Percentiles rank a stretch among this genome's conserved stretches.
These are phyloP conservation scores for Ginglymostoma cirratum DNA, from an alignment of 2,113 vertebrate species.

Conservation along the genomic window DNA sequence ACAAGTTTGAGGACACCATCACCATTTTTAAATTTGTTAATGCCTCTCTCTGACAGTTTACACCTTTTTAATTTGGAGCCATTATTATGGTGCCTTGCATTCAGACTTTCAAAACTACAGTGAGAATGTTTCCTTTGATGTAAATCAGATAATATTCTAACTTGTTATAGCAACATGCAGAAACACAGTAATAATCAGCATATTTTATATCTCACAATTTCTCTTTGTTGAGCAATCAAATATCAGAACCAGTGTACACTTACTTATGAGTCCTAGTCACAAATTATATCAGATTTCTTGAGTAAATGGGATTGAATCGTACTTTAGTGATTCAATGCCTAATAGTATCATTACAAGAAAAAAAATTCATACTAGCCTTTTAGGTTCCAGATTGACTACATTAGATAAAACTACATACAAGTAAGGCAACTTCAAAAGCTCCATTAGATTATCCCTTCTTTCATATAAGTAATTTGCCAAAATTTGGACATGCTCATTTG, in stretches of 20 bases:
- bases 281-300: background rate
- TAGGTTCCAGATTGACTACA: background rate
- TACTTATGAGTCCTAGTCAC: background rate
- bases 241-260: background rate
- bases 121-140: background rate
- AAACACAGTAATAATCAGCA: background rate
- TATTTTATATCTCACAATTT: background rate
- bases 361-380: background rate
- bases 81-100: conserved; percentile 5
- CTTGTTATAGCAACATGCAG: background rate
- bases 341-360: conserved; percentile 16
- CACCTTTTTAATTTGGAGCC: background rate
- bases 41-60: background rate
- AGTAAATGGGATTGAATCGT: background rate
- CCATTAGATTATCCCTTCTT: conserved; percentile 13
- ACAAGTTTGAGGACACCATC: background rate
- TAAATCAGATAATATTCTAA: background rate
- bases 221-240: background rate
- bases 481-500: background rate
- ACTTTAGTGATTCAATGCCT: background rate
- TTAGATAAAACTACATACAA: background rate
- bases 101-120: conserved; percentile 15
- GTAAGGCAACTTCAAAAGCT: background rate
- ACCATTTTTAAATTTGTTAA: background rate
- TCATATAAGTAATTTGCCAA: background rate